Conservation (phyloP, 2,888 invertebrate genomes). For the Aromia moschata region DNA sequence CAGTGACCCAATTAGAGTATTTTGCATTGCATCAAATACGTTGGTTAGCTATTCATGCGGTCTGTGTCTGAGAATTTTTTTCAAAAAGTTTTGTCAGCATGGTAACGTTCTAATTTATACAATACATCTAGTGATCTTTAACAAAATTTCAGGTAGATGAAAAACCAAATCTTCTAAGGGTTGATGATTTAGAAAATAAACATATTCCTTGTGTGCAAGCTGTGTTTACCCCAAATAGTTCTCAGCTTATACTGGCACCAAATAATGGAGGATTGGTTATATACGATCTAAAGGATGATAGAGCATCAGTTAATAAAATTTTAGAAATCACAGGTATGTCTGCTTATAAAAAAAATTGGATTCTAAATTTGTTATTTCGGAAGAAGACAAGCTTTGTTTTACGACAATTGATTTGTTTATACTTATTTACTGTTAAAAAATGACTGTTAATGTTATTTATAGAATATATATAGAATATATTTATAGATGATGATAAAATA, state of each 20-base stretch:
- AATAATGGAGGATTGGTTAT: slow-evolving; percentile 60
- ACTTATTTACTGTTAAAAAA: too few species aligned
- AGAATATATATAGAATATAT: too few species aligned
- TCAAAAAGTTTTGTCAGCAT: too few species aligned
- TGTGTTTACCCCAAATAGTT: slow-evolving; percentile 61
- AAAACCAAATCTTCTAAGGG: slow-evolving; percentile 51
- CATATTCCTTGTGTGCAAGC: slow-evolving; percentile 53
- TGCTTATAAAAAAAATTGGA: not conserved
- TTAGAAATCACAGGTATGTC: slow-evolving; percentile 58
- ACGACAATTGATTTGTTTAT: too few species aligned
- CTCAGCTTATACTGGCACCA: slow-evolving; percentile 62
- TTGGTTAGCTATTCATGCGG: too few species aligned
- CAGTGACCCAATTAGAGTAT: too few species aligned
- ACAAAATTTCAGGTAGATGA: slow-evolving; percentile 43
- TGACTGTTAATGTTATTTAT: too few species aligned
- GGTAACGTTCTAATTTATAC: not conserved
- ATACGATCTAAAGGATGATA: slow-evolving; percentile 57
- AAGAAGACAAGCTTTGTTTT: not conserved
- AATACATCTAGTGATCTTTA: not conserved
- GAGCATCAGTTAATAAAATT: slow-evolving; percentile 58
- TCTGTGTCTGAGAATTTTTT: too few species aligned
- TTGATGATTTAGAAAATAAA: slow-evolving; percentile 54
- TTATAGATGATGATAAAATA: too few species aligned
- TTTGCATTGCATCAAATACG: too few species aligned
- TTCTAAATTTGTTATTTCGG: not conserved